Percentiles rank a stretch among this genome's conserved stretches.
Conservation (phyloP, 2,113 vertebrate genomes). For the Eidolon helvum region DNA sequence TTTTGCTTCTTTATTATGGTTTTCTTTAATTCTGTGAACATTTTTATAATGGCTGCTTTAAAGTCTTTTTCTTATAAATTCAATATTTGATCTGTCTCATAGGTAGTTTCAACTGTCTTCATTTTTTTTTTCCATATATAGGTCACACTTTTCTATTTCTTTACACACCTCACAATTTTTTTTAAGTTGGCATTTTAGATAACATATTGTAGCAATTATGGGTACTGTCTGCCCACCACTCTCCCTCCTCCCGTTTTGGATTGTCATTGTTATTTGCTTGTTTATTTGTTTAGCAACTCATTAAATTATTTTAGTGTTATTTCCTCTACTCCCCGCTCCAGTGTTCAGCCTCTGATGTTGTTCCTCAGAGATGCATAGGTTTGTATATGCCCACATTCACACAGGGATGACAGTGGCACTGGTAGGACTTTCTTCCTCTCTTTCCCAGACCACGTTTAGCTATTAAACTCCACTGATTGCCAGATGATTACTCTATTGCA, state of each 20-base stretch:
- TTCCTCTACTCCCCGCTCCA: neutral
- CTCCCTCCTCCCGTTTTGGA: neutral
- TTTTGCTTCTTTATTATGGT: neutral
- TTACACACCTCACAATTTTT: neutral
- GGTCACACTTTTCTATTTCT: neutral
- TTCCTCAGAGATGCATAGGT: neutral
- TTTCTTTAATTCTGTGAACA: neutral
- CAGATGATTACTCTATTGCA: neutral
- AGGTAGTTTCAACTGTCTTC: neutral
- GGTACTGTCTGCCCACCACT: neutral
- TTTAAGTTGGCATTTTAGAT: neutral
- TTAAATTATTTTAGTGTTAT: neutral
- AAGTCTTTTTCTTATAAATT: neutral
- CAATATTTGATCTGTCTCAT: neutral
- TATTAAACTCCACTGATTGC: neutral
- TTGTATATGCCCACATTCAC: neutral
- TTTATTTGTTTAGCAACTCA: neutral
- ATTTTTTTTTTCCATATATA: neutral
- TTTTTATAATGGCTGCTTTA: neutral
- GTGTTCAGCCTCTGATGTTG: neutral
- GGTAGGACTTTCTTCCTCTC: neutral
- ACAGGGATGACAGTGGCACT: neutral
- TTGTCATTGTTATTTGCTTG: neutral
- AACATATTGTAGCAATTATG: neutral
- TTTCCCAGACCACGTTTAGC: neutral